Evolutionary conservation across 2,113 vertebrate genomes (phyloP), one percentile per base, ranked within the genome.

Genomic region (Semnopithecus entellus): DNA sequence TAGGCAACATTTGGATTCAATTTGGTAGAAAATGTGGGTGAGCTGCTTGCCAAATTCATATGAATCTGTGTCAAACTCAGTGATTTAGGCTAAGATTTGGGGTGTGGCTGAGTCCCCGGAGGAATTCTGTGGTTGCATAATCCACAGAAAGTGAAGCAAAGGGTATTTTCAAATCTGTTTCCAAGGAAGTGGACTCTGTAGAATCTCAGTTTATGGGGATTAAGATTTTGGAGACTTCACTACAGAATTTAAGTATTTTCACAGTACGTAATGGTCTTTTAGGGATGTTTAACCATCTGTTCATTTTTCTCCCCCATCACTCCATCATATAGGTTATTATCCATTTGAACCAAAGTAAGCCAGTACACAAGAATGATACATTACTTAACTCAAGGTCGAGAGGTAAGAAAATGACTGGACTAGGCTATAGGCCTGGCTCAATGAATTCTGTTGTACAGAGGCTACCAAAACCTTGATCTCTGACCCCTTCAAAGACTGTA

Each of bases 1-100:
- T 95, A 93, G 88, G 96, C 48, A 90, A 95, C 97, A 96, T 97
- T 98, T 97, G 92, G 93, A 97, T 97, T 73, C 45, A 95, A 93
- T 97, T 91, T 96, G 94, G 96, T 75, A 83, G 88, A 96, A 97
- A 97, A 95, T 78, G 80, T 92, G 76, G 64, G 76, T 92, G 80
- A 94, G 70, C 45, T 93, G 72, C 81, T 92, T 97, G 96, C 95
- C 96, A 98, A 97, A 97, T 97, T 96, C 86, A 86, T 96, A 25
- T 92, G 92, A 97, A 96, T 96, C 72, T 85, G 23, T 97, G 97
- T 97, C 96, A 97, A 96, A 97, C 75, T 95, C 78, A 40, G 87
- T 96, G 80, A 96, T 95, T 96, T 97, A 93, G 70, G 87, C 81
- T 96, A 93, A 68, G 45, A 97, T 64, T 57, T 86, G 12, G 96